A percentile compares a stretch with the other conserved stretches of the same genome.
Evolutionary conservation across 2,888 invertebrate genomes (phyloP).

Genomic region (Drosophila aldrichi): DNA sequence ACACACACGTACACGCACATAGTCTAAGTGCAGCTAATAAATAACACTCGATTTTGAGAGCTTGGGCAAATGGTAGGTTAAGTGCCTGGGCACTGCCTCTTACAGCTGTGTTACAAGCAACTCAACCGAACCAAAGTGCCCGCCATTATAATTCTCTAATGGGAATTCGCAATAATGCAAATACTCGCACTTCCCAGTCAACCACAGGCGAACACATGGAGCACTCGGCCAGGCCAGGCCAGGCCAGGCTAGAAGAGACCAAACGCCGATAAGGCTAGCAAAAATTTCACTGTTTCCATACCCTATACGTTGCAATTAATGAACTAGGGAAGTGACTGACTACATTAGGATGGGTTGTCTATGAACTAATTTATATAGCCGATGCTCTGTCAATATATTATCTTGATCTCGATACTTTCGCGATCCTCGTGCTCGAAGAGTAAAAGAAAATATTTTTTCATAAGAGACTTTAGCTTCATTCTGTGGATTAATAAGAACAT

Average conservation of each 20-base stretch:
- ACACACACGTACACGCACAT: neutral
- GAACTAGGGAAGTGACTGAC: neutral
- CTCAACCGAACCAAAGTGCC: constrained; percentile 54
- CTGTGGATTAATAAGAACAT: neutral
- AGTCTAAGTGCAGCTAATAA: constrained; percentile 24
- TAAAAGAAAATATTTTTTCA: neutral
- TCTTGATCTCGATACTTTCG: neutral
- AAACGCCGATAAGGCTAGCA: constrained; percentile 56
- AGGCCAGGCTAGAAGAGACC: constrained; percentile 23
- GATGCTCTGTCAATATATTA: too few relatives aligned
- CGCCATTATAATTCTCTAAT: constrained; percentile 67
- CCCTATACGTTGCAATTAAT: neutral
- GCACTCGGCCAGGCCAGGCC: constrained; percentile 23
- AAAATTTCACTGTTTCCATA: constrained; percentile 47
- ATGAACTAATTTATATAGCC: neutral
- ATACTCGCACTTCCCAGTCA: constrained; percentile 53
- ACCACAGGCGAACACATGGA: constrained; percentile 21
- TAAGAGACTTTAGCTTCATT: neutral
- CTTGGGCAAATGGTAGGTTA: constrained; percentile 18
- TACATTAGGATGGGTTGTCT: neutral
- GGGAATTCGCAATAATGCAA: constrained; percentile 70
- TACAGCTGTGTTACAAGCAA: constrained; percentile 43
- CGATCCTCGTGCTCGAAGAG: neutral
- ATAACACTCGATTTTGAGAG: constrained; percentile 7
- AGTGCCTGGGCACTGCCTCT: constrained; percentile 22